These are phyloP conservation scores for Emmelina monodactyla DNA, from an alignment of 2,888 invertebrate species.

Conservation along the genomic window DNA sequence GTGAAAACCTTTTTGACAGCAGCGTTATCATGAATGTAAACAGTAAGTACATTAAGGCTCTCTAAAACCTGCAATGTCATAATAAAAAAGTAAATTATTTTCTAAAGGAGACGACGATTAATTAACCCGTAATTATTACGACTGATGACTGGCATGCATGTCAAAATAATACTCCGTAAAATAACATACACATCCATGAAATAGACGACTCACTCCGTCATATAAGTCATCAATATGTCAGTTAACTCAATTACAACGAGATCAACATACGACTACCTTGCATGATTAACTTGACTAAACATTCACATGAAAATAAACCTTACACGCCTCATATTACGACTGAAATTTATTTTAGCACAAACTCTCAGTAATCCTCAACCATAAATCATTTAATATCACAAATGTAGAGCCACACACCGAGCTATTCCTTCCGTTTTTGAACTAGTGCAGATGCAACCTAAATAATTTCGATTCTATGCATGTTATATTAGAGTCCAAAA, in stretches of 20 bases:
- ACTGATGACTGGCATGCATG: no score
- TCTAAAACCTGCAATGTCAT: no score
- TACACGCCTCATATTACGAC: conserved; percentile 26
- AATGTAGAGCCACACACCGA: conserved; percentile 62
- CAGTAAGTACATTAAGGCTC: no score
- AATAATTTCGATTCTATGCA: no score
- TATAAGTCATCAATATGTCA: conserved; percentile 64
- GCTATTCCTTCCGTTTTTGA: conserved; percentile 54
- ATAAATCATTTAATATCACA: conserved; percentile 67
- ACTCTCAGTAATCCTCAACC: conserved; percentile 48
- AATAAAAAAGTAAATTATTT: no score
- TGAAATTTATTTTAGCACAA: conserved; percentile 30
- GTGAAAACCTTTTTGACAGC: no score
- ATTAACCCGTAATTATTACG: no score
- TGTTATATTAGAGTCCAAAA: conserved; percentile 1
- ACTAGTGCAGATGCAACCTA: background rate
- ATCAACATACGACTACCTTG: conserved; percentile 62
- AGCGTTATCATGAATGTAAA: no score
- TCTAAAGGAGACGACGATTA: no score
- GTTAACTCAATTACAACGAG: conserved; percentile 63
- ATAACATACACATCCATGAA: conserved; percentile 38
- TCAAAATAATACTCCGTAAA: conserved; percentile 8
- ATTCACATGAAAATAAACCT: conserved; percentile 27
- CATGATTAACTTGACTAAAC: conserved; percentile 42
- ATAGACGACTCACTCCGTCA: conserved; percentile 55